Conservation (phyloP, 2,113 vertebrate genomes). For the Hemichromis elongatus region DNA sequence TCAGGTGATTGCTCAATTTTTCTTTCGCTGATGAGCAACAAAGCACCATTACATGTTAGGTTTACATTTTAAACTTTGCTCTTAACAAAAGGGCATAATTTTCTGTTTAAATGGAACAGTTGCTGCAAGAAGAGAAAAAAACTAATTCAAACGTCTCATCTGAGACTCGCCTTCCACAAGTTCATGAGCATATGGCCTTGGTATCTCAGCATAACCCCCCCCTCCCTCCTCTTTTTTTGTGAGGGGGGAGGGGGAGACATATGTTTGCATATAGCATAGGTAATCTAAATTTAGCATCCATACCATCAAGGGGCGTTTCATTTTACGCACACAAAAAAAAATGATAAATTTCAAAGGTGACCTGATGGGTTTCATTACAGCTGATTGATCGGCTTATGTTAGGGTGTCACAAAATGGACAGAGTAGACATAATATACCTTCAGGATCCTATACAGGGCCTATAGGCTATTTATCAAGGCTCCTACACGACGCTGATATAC, state of each 20-base stretch:
- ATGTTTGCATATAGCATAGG: slow-evolving; percentile 64
- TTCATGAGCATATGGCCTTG: background rate
- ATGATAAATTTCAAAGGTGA: slow-evolving; percentile 76
- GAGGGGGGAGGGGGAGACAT: slow-evolving; percentile 9
- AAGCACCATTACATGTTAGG: background rate
- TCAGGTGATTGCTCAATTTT: slow-evolving; percentile 29
- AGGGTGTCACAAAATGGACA: slow-evolving; percentile 67
- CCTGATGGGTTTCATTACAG: slow-evolving; percentile 76
- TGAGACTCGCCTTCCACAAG: background rate
- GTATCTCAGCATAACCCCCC: slow-evolving; percentile 20
- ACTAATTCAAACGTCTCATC: background rate
- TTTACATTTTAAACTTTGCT: slow-evolving; percentile 14
- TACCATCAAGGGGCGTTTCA: slow-evolving; percentile 68
- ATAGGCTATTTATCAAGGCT: slow-evolving; percentile 2
- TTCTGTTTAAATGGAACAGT: background rate
- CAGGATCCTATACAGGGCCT: slow-evolving; percentile 34
- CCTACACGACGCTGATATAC: background rate
- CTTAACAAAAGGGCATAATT: background rate
- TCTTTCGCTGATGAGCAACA: slow-evolving; percentile 13
- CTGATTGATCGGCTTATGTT: slow-evolving; percentile 72
- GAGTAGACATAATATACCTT: slow-evolving; percentile 67
- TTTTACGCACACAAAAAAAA: slow-evolving; percentile 69
- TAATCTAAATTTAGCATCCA: slow-evolving; percentile 69
- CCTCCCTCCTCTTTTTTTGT: background rate
- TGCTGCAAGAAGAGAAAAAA: background rate